phyloP scores from a whole-genome alignment of 1,140 invertebrate species.

The Calliphora vicina region DNA sequence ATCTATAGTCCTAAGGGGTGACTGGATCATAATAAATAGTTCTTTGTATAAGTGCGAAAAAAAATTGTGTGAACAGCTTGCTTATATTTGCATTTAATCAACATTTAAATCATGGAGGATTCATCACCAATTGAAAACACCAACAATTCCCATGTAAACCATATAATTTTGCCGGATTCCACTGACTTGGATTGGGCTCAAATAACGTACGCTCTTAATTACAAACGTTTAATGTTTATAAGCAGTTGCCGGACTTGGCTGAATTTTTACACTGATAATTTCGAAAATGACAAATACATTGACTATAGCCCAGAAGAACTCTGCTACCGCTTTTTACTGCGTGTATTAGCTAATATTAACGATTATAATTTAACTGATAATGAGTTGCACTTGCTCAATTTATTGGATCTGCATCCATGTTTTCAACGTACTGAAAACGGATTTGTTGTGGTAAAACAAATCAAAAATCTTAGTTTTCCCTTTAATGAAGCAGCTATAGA shows the following conservation, averaged over 20 bases:
- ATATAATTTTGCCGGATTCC: not conserved
- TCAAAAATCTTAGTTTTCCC: not conserved
- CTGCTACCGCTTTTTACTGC: not conserved
- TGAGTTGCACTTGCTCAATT: not conserved
- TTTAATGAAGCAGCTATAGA: not conserved
- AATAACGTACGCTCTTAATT: not conserved
- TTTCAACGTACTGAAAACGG: not conserved
- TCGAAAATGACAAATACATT: not conserved
- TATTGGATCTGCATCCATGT: not conserved
- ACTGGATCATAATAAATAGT: too few species aligned
- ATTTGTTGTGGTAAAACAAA: not conserved
- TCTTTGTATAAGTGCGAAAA: too few species aligned
- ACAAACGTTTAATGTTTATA: not conserved
- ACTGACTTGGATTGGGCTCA: constrained; percentile 10
- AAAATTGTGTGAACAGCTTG: too few species aligned
- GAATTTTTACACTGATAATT: not conserved
- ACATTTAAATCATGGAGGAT: too few species aligned
- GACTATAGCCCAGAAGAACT: not conserved
- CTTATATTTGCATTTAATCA: too few species aligned
- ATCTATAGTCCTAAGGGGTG: too few species aligned
- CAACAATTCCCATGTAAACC: not conserved
- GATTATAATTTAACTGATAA: not conserved
- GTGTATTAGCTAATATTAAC: not conserved
- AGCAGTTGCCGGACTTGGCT: not conserved
- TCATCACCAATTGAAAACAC: not conserved